Conservation (phyloP, 1,140 invertebrate species). For the Drosophila sproati region DNA sequence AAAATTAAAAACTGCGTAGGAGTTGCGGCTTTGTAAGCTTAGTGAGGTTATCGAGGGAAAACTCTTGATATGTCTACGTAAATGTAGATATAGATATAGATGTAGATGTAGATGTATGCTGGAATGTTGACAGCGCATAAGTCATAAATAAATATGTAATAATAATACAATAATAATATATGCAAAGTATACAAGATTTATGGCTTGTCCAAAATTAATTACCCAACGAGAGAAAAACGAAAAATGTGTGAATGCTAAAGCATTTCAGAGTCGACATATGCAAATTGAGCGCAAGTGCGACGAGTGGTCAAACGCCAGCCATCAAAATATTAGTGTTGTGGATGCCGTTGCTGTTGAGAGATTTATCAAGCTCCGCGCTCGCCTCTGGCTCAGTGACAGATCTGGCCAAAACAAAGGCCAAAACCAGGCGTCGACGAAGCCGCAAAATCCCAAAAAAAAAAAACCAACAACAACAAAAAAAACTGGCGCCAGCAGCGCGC, state of each 20-base stretch:
- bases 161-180: constrained; percentile 67
- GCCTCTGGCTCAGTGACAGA: constrained; percentile 30
- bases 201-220: constrained; percentile 76
- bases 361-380: constrained; percentile 35
- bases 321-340: constrained; percentile 15
- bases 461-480: constrained; percentile 26
- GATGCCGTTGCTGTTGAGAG: constrained; percentile 46
- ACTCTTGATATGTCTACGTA: constrained; percentile 59
- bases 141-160: constrained; percentile 73
- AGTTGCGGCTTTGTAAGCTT: constrained; percentile 2
- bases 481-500: constrained; percentile 54
- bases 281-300: constrained; percentile 60
- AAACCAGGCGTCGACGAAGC: constrained; percentile 63
- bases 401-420: constrained; percentile 58
- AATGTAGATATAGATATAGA: constrained; percentile 20
- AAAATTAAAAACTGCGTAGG: constrained; percentile 20
- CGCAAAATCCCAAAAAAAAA: constrained; percentile 23
- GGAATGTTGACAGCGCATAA: constrained; percentile 67
- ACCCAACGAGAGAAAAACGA: constrained; percentile 36
- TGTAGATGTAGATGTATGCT: constrained; percentile 35
- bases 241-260: constrained; percentile 51
- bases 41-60: constrained; percentile 28
- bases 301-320: constrained; percentile 26
- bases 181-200: constrained; percentile 76
- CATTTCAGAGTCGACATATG: constrained; percentile 52